Base-by-base conservation (phyloP, 2,888 invertebrate genomes). In the Neuroscelio doddi region DNA sequence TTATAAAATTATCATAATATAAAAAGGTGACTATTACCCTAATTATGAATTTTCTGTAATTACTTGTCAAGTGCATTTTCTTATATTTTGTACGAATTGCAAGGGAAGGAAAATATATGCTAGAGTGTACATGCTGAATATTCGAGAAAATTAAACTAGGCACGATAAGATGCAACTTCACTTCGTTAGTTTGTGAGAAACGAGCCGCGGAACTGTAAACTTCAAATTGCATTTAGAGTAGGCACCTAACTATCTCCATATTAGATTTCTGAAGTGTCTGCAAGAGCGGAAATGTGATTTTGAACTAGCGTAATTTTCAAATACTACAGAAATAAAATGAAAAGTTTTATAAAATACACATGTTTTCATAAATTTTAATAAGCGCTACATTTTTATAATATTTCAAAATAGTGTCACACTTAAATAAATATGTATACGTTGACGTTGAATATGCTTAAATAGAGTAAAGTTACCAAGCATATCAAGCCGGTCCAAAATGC, bases 151-250 rank as follows among this genome's bases (percentile, higher is more conserved):
- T 67, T 67, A 63, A 67, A 62, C 62, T 67, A 55, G 62, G 62
- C 58, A 50, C 64, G 66, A 52, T 51, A 61, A 65, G 56, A 64
- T 46, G 57, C 45, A 51, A 49, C 53, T 71, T 71, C 64, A 61
- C 64, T 67, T 69, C 67, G 55, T 52, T 55, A 51, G 63, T 39
- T 61, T 51, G 49, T 57, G 58, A 41, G 64, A 64, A 73, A 69
- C 65, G 66, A 72, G 71, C 71, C 70, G 59, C 66, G 57, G 61
- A 64, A 70, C 71, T 69, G 65, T 70, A 62, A 70, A 69, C 68
- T 73, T 71, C 69, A 69, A 75, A 74, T 76, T 70, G 72, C 71
- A 75, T 78, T 73, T 71, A 49, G 29, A 64, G 69, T 62, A 58
- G 59, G 61, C 67, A 67, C 58, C 64, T 62, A 70, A 72, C 74